Base-by-base conservation (phyloP, 2,888 invertebrate species). In the Amphipoea oculea region DNA sequence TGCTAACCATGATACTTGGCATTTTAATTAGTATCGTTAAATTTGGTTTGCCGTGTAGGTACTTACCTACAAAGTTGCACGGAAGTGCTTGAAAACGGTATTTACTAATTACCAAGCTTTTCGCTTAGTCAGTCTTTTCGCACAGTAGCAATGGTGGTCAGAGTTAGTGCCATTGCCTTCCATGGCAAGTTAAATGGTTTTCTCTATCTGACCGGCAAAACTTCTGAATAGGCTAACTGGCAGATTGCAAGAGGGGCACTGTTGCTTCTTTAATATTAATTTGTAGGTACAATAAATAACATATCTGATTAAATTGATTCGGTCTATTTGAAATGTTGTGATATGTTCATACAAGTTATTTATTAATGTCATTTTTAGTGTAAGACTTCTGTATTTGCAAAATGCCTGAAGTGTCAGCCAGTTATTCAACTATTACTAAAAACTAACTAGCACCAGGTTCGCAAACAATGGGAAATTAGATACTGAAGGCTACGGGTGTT, bases 1-100 rank as follows among this genome's bases (percentile, higher is more conserved):
- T 65, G 9, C 36, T 48, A 12, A 85, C 48, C 72, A 70, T 57
- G n/a, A 36, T 66, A 70, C 62, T 57, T 57, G 29, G 71, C 17
- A 78, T 66, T 63, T 83, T 70, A 83, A 83, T 81, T 71, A 84
- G 63, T 60, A 78, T 72, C 65, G 6, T 76, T 60, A 45, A 11
- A 23, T 66, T 57, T 60, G 23, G 17, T 51, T 54, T 65, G 5
- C 12, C 29, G 40, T 65, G 17, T n/a, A n/a, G n/a, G n/a, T 36
- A 36, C 36, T 36, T n/a, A 57, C 51, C 14, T 45, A 57, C 36
- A 29, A 40, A 68, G 23, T 36, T n/a, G n/a, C 54, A 82, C 40
- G 48, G 45, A n/a, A 48, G 23, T 68, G 29, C 23, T 20, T 48
- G 17, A 82, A 73, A 69, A 65, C 17, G 4, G 45, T 36, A 14